Conservation (phyloP, 2,797 vertebrate genomes). For the Rhinoraja longicauda region DNA sequence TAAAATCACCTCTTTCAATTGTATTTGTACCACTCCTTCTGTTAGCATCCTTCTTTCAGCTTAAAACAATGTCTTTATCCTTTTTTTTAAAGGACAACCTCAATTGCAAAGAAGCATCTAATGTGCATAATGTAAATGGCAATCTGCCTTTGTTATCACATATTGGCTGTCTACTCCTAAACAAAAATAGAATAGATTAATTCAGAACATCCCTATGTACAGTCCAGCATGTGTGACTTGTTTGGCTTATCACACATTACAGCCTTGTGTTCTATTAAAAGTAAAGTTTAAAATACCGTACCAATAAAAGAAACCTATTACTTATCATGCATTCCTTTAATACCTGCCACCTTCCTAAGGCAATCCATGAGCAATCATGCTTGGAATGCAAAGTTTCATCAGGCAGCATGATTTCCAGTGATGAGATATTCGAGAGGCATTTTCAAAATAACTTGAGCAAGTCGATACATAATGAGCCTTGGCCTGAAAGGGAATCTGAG, state of each 20-base stretch:
- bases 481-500: background rate
- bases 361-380: background rate
- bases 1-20: too few relatives aligned
- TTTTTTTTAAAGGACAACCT: background rate
- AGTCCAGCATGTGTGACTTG: background rate
- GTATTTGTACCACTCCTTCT: background rate
- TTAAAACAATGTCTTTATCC: background rate
- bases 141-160: background rate
- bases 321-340: background rate
- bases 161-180: background rate
- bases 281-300: background rate
- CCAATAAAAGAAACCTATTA: background rate
- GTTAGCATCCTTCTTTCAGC: background rate
- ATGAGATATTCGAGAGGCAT: background rate
- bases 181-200: background rate
- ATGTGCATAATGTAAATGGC: background rate
- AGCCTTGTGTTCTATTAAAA: background rate
- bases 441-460: background rate
- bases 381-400: background rate
- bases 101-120: background rate
- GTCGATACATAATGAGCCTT: background rate
- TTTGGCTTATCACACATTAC: background rate
- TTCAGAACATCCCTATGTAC: background rate
- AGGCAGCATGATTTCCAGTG: background rate
- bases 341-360: background rate